phyloP scores from a whole-genome alignment of 2,797 vertebrate species.

The Danio kyathit region DNA sequence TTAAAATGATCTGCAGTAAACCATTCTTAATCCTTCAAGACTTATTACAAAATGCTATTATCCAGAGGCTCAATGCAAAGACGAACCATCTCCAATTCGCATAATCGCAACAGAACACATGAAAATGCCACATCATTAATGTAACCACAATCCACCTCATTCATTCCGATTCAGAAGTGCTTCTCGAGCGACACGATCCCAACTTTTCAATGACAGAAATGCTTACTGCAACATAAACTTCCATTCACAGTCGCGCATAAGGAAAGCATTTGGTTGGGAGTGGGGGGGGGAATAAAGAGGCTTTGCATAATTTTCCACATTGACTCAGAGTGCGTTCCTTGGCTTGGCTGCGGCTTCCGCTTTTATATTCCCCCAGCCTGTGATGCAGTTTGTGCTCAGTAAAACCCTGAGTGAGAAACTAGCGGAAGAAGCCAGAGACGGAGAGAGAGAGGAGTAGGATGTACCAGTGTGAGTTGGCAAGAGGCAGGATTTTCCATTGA shows the following conservation, averaged over 20 bases:
- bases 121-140: conserved; percentile 2
- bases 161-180: not conserved
- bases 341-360: conserved; percentile 34
- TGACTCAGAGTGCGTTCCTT: conserved; percentile 42
- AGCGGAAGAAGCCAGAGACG: conserved; percentile 64
- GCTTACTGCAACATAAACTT: conserved; percentile 25
- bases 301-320: conserved; percentile 53
- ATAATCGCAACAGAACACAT: no score
- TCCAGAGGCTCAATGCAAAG: no score
- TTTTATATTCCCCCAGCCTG: conserved; percentile 38
- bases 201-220: conserved; percentile 23
- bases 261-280: not conserved
- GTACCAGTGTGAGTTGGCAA: conserved; percentile 84
- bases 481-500: conserved; percentile 80
- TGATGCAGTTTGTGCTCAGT: conserved; percentile 37
- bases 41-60: no score
- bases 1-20: no score
- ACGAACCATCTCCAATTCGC: no score
- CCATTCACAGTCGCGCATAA: conserved; percentile 32
- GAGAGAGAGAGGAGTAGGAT: conserved; percentile 70
- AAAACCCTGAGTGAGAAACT: conserved; percentile 35
- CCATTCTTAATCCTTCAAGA: no score
- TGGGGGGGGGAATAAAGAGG: not conserved
- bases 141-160: not conserved
- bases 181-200: conserved; percentile 17